phyloP scores from a whole-genome alignment of 2,888 invertebrate species.

The Psococerastis gibbosa region DNA sequence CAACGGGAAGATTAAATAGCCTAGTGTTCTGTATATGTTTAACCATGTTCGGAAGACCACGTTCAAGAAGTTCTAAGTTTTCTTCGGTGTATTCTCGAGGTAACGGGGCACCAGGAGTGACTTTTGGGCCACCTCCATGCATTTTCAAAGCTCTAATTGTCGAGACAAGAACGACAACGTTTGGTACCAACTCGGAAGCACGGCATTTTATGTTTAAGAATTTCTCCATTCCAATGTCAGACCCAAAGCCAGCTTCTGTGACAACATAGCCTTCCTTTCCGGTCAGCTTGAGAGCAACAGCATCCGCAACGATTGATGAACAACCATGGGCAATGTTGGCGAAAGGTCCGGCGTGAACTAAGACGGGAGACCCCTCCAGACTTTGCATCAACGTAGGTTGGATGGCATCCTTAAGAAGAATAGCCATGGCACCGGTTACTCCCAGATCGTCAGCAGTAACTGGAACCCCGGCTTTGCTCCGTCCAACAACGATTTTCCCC shows the following conservation, averaged over 20 bases:
- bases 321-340: slow-evolving; percentile 50
- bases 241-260: slow-evolving; percentile 43
- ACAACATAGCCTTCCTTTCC: slow-evolving; percentile 44
- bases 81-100: slow-evolving; percentile 67
- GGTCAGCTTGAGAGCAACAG: slow-evolving; percentile 81
- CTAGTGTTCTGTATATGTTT: slow-evolving; percentile 88
- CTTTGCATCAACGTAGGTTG: slow-evolving; percentile 42
- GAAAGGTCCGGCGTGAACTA: slow-evolving; percentile 44
- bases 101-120: slow-evolving; percentile 67
- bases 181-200: slow-evolving; percentile 64
- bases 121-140: slow-evolving; percentile 94
- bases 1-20: slow-evolving; percentile 79
- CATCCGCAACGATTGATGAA: slow-evolving; percentile 89
- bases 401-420: slow-evolving; percentile 43
- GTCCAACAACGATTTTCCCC: slow-evolving; percentile 78
- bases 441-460: slow-evolving; percentile 90
- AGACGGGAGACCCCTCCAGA: slow-evolving; percentile 37
- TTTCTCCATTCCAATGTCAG: slow-evolving; percentile 31
- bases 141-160: slow-evolving; percentile 93
- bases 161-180: slow-evolving; percentile 79
- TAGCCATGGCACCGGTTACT: slow-evolving; percentile 79
- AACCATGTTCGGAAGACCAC: slow-evolving; percentile 74
- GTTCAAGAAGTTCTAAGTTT: slow-evolving; percentile 65
- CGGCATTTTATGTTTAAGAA: slow-evolving; percentile 48
- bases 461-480: slow-evolving; percentile 54